Percentiles rank a stretch among this genome's conserved stretches.
Conservation (phyloP, 1,140 invertebrate species). For the Neodiprion fabricii region DNA sequence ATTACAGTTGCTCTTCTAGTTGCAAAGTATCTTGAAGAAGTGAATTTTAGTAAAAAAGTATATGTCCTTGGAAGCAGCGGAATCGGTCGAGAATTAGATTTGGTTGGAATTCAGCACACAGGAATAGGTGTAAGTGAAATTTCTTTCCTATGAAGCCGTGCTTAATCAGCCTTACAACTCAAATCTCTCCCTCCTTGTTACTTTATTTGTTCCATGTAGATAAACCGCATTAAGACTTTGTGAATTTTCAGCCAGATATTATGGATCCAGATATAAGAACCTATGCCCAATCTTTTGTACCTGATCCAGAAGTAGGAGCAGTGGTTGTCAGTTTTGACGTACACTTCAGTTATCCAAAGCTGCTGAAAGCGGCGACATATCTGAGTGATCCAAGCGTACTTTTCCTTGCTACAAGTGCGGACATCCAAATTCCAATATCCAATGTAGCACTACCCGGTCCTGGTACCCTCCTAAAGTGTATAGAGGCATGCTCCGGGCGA, state of each 20-base stretch:
- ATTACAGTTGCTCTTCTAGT: constrained; percentile 81
- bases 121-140: constrained; percentile 72
- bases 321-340: constrained; percentile 91
- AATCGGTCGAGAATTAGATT: constrained; percentile 78
- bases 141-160: not conserved
- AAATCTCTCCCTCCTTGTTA: constrained; percentile 2
- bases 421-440: constrained; percentile 74
- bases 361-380: constrained; percentile 87
- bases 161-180: too few relatives aligned
- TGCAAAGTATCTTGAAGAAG: constrained; percentile 77
- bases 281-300: constrained; percentile 55
- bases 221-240: constrained; percentile 8
- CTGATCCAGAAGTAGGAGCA: constrained; percentile 79
- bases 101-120: constrained; percentile 73
- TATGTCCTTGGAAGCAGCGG: constrained; percentile 82
- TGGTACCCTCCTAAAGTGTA: not conserved
- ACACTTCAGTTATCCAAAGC: constrained; percentile 85
- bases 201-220: constrained; percentile 14
- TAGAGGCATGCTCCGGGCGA: constrained; percentile 75
- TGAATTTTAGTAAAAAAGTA: constrained; percentile 77
- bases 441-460: constrained; percentile 63
- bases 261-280: constrained; percentile 48
- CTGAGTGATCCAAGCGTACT: constrained; percentile 74
- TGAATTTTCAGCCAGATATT: constrained; percentile 61
- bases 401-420: constrained; percentile 90